These are phyloP conservation scores for Montipora capitata DNA, from an alignment of 92 coral and sea anemone genomes.

Conservation along the genomic window DNA sequence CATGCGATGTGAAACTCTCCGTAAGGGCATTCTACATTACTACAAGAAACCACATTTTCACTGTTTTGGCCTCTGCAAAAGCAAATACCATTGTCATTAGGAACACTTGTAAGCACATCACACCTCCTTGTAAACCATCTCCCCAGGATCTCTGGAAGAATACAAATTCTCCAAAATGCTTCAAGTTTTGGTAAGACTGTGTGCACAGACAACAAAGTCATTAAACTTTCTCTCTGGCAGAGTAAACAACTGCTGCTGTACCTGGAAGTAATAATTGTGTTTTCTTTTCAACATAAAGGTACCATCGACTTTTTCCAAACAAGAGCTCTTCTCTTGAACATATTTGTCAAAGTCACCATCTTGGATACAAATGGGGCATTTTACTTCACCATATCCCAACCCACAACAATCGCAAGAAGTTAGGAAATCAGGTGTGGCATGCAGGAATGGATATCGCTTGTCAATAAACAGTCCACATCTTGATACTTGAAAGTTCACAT, in stretches of 20 bases:
- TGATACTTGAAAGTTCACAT: constrained; percentile 29
- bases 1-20: constrained; percentile 57
- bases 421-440: constrained; percentile 71
- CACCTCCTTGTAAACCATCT: constrained; percentile 81
- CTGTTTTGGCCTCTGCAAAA: constrained; percentile 61
- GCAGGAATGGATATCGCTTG: constrained; percentile 49
- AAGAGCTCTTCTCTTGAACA: constrained; percentile 62
- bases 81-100: constrained; percentile 46
- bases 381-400: constrained; percentile 66
- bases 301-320: constrained; percentile 60
- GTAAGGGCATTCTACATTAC: constrained; percentile 45
- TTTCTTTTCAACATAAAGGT: constrained; percentile 31
- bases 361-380: constrained; percentile 55
- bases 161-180: constrained; percentile 68
- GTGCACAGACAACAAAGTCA: constrained; percentile 65
- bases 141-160: constrained; percentile 44
- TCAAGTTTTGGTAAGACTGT: constrained; percentile 54
- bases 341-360: constrained; percentile 18
- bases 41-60: constrained; percentile 33
- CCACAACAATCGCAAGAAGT: constrained; percentile 64
- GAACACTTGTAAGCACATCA: constrained; percentile 20
- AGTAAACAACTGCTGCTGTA: constrained; percentile 73
- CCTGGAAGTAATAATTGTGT: constrained; percentile 61
- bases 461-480: constrained; percentile 55
- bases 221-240: not conserved